Percentiles rank a stretch among this genome's conserved stretches.
phyloP scores from a whole-genome alignment of 2,888 invertebrate species.

The Diachrysia chrysitis region DNA sequence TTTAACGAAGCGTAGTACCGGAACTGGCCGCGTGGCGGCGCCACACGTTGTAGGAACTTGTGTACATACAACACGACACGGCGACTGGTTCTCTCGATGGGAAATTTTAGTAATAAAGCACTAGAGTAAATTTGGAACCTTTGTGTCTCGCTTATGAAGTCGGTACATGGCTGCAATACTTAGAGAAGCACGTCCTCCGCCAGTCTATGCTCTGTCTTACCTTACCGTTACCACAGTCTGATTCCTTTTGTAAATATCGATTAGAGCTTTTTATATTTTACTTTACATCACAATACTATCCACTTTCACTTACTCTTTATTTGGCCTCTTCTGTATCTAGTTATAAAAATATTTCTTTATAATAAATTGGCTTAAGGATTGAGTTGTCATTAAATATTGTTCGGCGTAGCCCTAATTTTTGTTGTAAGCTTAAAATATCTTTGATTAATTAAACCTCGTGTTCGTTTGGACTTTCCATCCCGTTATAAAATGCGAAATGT shows the following conservation, averaged over 20 bases:
- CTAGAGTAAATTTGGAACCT: conserved; percentile 64
- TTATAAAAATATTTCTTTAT: conserved; percentile 69
- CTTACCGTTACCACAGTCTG: conserved; percentile 77
- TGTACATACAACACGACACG: conserved; percentile 64
- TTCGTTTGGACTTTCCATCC: conserved; percentile 40
- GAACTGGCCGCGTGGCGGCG: conserved; percentile 13
- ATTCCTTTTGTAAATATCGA: conserved; percentile 79
- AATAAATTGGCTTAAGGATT: conserved; percentile 73
- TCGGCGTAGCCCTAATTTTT: conserved; percentile 77
- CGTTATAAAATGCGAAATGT: conserved; percentile 59
- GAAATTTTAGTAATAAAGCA: conserved; percentile 72
- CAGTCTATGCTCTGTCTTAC: conserved; percentile 58
- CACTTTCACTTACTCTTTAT: conserved; percentile 69
- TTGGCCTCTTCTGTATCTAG: conserved; percentile 76
- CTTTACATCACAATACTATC: conserved; percentile 71
- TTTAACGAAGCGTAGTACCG: conserved; percentile 45
- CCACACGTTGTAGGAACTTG: conserved; percentile 60
- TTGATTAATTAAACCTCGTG: conserved; percentile 45
- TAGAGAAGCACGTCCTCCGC: conserved; percentile 23
- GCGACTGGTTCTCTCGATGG: conserved; percentile 69
- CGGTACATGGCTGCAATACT: conserved; percentile 57
- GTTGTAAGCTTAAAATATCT: conserved; percentile 67
- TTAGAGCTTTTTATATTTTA: conserved; percentile 74
- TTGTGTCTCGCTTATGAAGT: conserved; percentile 65
- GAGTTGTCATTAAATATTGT: conserved; percentile 68